Evolutionary conservation across 2,113 vertebrate genomes (phyloP).

Genomic region (Nanorana parkeri): DNA sequence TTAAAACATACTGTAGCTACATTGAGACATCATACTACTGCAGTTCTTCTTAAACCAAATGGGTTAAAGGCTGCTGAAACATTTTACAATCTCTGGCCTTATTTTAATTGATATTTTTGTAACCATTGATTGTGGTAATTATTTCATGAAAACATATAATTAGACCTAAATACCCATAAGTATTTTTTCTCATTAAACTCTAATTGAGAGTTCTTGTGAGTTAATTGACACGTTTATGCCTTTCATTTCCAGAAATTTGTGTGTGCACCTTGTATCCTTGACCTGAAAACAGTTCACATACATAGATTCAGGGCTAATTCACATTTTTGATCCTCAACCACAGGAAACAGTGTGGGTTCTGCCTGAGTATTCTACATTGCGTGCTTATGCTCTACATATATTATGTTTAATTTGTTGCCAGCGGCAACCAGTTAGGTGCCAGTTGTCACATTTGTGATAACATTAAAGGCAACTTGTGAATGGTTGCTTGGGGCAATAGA

Average conservation of each 20-base stretch:
- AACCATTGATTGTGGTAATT: slow-evolving; percentile 60
- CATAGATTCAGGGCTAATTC: background rate
- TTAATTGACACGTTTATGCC: slow-evolving; percentile 59
- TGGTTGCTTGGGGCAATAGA: no score
- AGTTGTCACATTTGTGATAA: no score
- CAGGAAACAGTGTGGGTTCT: background rate
- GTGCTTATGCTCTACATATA: background rate
- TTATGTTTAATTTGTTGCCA: no score
- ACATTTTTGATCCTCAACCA: background rate
- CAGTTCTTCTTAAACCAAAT: background rate
- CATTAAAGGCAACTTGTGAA: no score
- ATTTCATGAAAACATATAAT: slow-evolving; percentile 63
- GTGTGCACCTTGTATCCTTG: slow-evolving; percentile 53
- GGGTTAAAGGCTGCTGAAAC: slow-evolving; percentile 5
- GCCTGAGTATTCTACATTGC: background rate
- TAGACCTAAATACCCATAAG: slow-evolving; percentile 64
- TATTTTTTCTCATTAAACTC: slow-evolving; percentile 59
- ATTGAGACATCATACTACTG: no score
- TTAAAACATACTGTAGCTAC: no score
- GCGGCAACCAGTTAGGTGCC: no score
- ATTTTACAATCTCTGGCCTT: background rate
- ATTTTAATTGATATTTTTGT: slow-evolving; percentile 53
- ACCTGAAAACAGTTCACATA: slow-evolving; percentile 47
- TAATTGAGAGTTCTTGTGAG: slow-evolving; percentile 56
- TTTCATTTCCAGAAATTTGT: slow-evolving; percentile 47